These are phyloP conservation scores for Spea hammondii DNA, from an alignment of 2,797 vertebrate species.

Conservation along the genomic window DNA sequence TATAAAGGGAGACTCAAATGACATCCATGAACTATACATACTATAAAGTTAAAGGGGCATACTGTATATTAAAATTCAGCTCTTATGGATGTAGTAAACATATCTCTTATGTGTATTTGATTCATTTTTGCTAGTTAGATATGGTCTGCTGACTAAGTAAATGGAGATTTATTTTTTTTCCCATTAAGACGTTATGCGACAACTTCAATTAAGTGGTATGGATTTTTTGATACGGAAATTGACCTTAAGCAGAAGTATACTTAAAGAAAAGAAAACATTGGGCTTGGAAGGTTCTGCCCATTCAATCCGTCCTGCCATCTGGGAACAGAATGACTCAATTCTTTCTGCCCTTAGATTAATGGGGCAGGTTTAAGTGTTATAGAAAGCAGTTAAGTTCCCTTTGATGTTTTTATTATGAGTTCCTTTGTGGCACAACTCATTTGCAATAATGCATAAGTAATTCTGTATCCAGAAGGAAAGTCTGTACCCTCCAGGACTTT, in stretches of 20 bases:
- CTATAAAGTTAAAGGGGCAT: conserved; percentile 31
- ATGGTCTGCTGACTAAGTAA: conserved; percentile 56
- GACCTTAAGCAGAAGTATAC: conserved; percentile 56
- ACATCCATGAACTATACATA: conserved; percentile 1
- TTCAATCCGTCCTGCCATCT: conserved; percentile 56
- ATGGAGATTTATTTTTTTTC: conserved; percentile 58
- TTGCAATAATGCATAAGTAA: conserved; percentile 67
- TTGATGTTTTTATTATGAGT: conserved; percentile 66
- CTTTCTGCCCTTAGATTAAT: conserved; percentile 66
- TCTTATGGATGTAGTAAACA: conserved; percentile 31
- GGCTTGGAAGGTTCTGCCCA: conserved; percentile 50
- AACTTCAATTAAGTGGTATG: conserved; percentile 60
- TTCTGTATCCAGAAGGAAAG: conserved; percentile 62
- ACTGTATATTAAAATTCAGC: conserved; percentile 14
- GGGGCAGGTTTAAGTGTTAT: conserved; percentile 61
- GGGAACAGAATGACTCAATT: conserved; percentile 60
- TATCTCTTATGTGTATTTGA: conserved; percentile 57
- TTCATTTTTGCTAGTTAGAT: conserved; percentile 57
- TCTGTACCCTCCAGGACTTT: conserved; percentile 59
- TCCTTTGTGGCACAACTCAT: conserved; percentile 64
- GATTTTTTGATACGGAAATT: conserved; percentile 57
- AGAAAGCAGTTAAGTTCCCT: conserved; percentile 64
- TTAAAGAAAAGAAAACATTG: conserved; percentile 33
- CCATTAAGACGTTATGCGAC: conserved; percentile 60
- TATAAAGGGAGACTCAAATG: too few species aligned